Percentiles rank a stretch among this genome's conserved stretches.
Conservation (phyloP, 2,888 invertebrate species). For the Sinotaia quadrata region DNA sequence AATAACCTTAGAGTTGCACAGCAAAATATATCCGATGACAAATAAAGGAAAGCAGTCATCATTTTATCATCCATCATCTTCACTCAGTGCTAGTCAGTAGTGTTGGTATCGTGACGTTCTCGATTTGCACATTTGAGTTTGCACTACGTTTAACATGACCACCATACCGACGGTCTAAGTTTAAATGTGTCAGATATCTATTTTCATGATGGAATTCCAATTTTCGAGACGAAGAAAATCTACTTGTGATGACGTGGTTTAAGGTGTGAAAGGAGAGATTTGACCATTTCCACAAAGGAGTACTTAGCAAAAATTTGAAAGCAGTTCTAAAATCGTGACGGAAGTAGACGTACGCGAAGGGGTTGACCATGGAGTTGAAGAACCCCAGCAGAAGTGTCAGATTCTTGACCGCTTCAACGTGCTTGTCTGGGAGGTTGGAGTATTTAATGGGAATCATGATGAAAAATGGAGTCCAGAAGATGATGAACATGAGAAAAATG, state of each 20-base stretch:
- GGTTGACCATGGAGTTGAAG: slow-evolving; percentile 40
- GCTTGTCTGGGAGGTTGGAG: slow-evolving; percentile 18
- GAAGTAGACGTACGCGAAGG: slow-evolving; percentile 36
- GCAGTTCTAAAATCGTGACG: slow-evolving; percentile 40
- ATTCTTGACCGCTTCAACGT: slow-evolving; percentile 42
- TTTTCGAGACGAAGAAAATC: too few species aligned
- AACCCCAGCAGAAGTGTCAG: slow-evolving; percentile 40
- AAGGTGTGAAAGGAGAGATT: background rate
- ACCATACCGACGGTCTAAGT: too few species aligned
- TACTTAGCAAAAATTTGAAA: slow-evolving; percentile 21
- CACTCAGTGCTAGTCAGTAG: too few species aligned
- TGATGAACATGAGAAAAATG: slow-evolving; percentile 43
- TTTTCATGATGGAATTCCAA: too few species aligned
- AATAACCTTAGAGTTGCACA: too few species aligned
- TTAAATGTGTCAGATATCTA: too few species aligned
- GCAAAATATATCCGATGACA: too few species aligned
- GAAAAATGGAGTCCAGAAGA: slow-evolving; percentile 50
- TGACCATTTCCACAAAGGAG: slow-evolving; percentile 14
- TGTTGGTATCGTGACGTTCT: too few species aligned
- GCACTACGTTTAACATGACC: too few species aligned
- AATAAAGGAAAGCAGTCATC: too few species aligned
- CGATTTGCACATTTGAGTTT: too few species aligned
- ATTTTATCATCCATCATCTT: too few species aligned
- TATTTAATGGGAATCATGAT: slow-evolving; percentile 40
- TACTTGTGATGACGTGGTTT: background rate